Evolutionary conservation across 2,888 invertebrate species (phyloP), one percentile per base, ranked within the genome.

Genomic region (Mythimna impura): DNA sequence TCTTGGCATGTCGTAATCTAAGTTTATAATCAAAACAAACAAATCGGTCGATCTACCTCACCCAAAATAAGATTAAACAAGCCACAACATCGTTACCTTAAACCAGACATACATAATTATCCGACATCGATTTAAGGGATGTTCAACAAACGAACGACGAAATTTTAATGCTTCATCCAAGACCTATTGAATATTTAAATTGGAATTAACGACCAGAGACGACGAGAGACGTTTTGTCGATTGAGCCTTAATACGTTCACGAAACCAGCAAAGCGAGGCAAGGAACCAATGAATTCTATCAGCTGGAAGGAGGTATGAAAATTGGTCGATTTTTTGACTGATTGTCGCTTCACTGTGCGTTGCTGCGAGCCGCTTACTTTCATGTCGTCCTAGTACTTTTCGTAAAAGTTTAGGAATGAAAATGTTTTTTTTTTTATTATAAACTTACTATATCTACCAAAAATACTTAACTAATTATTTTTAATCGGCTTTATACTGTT

Each of bases 131-230:
- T 90, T 90, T 87, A 85, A 84, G 75, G 83, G 78, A 86, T 86
- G 81, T 86, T 87, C 73, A 72, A 77, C 84, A 84, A 89, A 89
- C 90, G 91, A 89, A 72, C 67, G 79, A 55, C 67, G 57, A 80
- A 80, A 85, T 85, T 86, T 73, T 82, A 84, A 85, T 84, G 74
- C 80, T 66, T 82, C 90, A 91, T 92, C 92, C 91, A 91, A 89
- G 87, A 87, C 91, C 92, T 91, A 88, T 89, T 94, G 93, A 94
- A 94, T 95, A 94, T 94, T 94, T 93, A 93, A 93, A 92, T 91
- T 90, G 89, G 91, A 89, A 91, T 92, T 91, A 88, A 87, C 86
- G 83, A 86, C 82, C 78, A 84, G 82, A 85, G 84, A 87, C 86
- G 83, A 86, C 82, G 77, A 84, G 82, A 85, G 84, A 85, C 83